Conservation (phyloP, 2,797 vertebrate species). For the Ateles fusciceps region DNA sequence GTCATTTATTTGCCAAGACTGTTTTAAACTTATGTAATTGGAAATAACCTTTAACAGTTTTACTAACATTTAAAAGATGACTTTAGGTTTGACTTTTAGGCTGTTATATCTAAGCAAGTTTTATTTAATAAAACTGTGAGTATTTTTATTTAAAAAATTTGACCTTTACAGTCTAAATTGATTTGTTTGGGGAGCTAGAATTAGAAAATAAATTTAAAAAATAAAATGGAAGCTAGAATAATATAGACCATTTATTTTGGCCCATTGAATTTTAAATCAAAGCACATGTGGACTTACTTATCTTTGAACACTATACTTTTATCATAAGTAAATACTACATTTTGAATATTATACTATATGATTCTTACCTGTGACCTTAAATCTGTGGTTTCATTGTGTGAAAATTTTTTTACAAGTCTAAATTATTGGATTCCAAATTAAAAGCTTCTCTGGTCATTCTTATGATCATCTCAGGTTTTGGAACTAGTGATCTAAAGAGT, state of each 20-base stretch:
- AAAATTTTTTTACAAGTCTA: not conserved
- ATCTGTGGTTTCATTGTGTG: not conserved
- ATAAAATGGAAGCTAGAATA: not conserved
- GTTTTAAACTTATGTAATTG: not conserved
- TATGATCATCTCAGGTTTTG: not conserved
- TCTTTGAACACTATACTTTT: not conserved
- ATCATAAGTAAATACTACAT: not conserved
- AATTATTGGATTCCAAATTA: not conserved
- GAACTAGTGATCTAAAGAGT: not conserved
- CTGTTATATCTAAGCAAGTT: not conserved
- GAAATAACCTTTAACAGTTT: not conserved
- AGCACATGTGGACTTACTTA: not conserved
- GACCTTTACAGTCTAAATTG: conserved; percentile 11
- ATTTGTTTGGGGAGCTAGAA: not conserved
- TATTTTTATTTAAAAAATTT: conserved; percentile 40
- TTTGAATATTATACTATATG: not conserved
- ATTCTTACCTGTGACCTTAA: conserved; percentile 1
- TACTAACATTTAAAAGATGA: not conserved
- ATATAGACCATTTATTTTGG: not conserved
- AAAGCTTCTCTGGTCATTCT: not conserved
- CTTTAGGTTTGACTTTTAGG: not conserved
- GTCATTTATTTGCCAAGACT: not conserved
- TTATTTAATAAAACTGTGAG: conserved; percentile 12
- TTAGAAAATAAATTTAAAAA: not conserved
- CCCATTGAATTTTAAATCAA: conserved; percentile 13